phyloP scores from a whole-genome alignment of 2,797 vertebrate species.

The Sebastes steindachneri region DNA sequence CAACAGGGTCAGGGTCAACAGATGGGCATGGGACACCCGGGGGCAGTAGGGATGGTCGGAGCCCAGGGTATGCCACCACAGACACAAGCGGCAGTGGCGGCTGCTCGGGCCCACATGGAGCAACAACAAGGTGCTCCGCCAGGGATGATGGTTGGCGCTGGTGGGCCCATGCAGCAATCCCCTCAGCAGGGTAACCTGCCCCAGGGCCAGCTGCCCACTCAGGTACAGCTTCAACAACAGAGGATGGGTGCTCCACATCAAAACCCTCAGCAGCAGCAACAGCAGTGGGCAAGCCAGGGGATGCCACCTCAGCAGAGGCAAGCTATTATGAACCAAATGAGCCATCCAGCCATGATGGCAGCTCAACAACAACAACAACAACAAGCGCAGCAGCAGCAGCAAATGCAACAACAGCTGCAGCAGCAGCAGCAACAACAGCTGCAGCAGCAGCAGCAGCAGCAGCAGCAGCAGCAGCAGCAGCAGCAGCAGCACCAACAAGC shows the following conservation, averaged over 20 bases:
- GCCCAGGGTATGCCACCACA: conserved; percentile 74
- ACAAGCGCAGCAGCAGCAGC: conserved; percentile 68
- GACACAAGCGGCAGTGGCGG: conserved; percentile 69
- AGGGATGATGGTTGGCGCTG: conserved; percentile 88
- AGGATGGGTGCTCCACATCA: conserved; percentile 83
- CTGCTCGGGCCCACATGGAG: conserved; percentile 87
- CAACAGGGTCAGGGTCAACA: conserved; percentile 78
- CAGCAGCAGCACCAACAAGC: conserved; percentile 80
- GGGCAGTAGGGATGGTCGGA: conserved; percentile 74
- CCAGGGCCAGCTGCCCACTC: conserved; percentile 88
- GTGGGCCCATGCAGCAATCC: conserved; percentile 88
- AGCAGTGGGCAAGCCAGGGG: conserved; percentile 89
- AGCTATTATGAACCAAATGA: conserved; percentile 81
- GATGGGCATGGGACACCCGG: conserved; percentile 86
- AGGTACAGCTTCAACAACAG: conserved; percentile 90
- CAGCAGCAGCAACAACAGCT: conserved; percentile 73
- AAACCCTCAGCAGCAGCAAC: conserved; percentile 86
- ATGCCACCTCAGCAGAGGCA: conserved; percentile 83
- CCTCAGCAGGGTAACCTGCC: conserved; percentile 83
- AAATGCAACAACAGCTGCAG: conserved; percentile 74
- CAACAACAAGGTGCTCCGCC: conserved; percentile 81
- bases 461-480: conserved; percentile 65
- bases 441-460: conserved; percentile 56
- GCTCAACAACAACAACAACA: conserved; percentile 78
- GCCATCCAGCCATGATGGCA: conserved; percentile 83